Conservation (phyloP, 2,888 invertebrate species). For the Rugalucina vietnamica region DNA sequence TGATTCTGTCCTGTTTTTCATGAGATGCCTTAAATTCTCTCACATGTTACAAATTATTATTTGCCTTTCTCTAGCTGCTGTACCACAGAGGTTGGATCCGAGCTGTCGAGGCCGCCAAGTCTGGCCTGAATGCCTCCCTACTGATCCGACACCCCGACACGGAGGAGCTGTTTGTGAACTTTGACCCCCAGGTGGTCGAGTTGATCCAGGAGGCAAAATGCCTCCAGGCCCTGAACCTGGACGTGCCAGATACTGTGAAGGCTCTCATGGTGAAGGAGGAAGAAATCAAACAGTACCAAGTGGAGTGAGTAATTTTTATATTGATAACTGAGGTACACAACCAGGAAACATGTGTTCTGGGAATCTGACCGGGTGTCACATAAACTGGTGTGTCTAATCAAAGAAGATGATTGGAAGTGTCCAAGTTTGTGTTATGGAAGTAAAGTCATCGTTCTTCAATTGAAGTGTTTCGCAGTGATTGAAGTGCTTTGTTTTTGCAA, state of each 20-base stretch:
- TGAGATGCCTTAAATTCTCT: too few species aligned
- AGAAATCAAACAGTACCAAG: constrained; percentile 77
- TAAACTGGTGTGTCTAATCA: too few species aligned
- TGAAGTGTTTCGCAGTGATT: too few species aligned
- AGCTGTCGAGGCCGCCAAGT: constrained; percentile 81
- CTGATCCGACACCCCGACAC: constrained; percentile 86
- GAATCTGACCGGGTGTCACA: too few species aligned
- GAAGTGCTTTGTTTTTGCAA: too few species aligned
- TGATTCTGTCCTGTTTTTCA: too few species aligned
- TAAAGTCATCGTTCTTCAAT: too few species aligned
- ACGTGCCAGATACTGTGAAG: constrained; percentile 82
- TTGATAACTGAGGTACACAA: too few species aligned
- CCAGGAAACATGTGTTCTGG: too few species aligned
- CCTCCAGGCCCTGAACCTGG: constrained; percentile 82
- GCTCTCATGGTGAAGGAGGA: constrained; percentile 81
- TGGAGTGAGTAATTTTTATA: constrained; percentile 73
- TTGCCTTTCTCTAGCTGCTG: constrained; percentile 74
- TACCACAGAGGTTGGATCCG: constrained; percentile 83
- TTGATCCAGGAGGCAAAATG: constrained; percentile 84
- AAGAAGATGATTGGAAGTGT: too few species aligned
- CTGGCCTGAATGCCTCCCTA: constrained; percentile 82
- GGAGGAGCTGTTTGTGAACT: constrained; percentile 82
- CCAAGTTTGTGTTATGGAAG: too few species aligned
- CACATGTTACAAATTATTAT: not conserved
- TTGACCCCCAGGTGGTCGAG: constrained; percentile 83